phyloP scores from a whole-genome alignment of 92 coral and sea anemone species.

The Phenganax stokvisi region DNA sequence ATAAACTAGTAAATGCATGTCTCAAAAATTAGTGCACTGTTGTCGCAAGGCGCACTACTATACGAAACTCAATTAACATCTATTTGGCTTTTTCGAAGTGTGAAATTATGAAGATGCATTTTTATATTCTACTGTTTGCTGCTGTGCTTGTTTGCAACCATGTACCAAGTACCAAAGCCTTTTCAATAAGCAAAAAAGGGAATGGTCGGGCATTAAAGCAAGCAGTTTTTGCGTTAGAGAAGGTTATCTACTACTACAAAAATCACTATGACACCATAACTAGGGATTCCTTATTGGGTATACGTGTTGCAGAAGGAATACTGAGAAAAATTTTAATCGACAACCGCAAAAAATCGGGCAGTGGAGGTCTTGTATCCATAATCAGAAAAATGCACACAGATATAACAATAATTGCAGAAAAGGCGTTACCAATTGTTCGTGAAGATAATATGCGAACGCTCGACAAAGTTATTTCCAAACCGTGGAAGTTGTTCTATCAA shows the following conservation, averaged over 20 bases:
- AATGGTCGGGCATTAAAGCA: background rate
- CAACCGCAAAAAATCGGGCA: background rate
- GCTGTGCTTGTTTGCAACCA: background rate
- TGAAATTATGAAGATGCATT: background rate
- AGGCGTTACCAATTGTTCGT: constrained; percentile 26
- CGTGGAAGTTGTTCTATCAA: constrained; percentile 1
- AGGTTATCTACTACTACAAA: constrained; percentile 16
- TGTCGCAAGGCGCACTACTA: too few species aligned
- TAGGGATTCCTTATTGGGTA: constrained; percentile 24
- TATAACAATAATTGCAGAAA: constrained; percentile 1
- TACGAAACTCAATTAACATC: background rate
- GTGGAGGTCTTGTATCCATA: background rate
- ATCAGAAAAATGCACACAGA: constrained; percentile 17
- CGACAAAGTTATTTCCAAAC: constrained; percentile 3
- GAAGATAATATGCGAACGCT: constrained; percentile 6
- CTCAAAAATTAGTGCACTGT: too few species aligned
- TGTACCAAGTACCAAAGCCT: background rate
- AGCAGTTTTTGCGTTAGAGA: constrained; percentile 24
- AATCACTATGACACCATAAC: constrained; percentile 8
- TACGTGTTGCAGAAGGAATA: constrained; percentile 32
- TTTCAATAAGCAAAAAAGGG: background rate
- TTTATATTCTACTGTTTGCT: background rate
- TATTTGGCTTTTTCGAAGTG: background rate
- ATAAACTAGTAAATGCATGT: background rate
- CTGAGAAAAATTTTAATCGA: constrained; percentile 27